These are phyloP conservation scores for Oryzias sinensis DNA, from an alignment of 2,797 vertebrate species.

Conservation along the genomic window DNA sequence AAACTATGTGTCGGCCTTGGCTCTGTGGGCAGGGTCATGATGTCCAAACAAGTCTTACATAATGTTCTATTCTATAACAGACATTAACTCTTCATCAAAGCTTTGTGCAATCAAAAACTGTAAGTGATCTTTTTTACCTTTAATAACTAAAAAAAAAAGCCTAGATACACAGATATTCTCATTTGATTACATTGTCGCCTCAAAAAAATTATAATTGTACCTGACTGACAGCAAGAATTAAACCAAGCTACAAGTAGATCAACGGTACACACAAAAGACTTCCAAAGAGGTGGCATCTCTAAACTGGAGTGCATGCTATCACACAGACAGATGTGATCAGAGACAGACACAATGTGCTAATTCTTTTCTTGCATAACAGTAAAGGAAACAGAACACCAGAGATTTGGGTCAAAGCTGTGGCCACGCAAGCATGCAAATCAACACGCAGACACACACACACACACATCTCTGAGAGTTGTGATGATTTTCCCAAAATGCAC, in stretches of 20 bases:
- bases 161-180: no score
- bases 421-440: constrained; percentile 23
- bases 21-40: constrained; percentile 15
- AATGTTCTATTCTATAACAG: constrained; percentile 13
- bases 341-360: constrained; percentile 58
- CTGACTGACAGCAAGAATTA: neutral
- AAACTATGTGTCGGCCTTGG: constrained; percentile 5
- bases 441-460: constrained; percentile 12
- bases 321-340: constrained; percentile 33
- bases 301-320: constrained; percentile 17
- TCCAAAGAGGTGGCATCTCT: constrained; percentile 1
- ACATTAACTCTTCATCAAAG: neutral
- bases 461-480: constrained; percentile 15
- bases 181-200: no score
- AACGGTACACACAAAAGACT: neutral
- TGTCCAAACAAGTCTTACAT: constrained; percentile 16
- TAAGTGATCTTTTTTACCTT: neutral
- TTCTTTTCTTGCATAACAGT: constrained; percentile 65
- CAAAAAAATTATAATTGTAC: neutral
- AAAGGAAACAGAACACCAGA: constrained; percentile 64
- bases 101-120: constrained; percentile 16
- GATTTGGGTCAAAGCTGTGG: constrained; percentile 42
- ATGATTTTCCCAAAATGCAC: constrained; percentile 49
- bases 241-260: neutral
- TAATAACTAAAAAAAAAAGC: no score